Evolutionary conservation across 2,888 invertebrate genomes (phyloP).

Genomic region (Nineta flava): DNA sequence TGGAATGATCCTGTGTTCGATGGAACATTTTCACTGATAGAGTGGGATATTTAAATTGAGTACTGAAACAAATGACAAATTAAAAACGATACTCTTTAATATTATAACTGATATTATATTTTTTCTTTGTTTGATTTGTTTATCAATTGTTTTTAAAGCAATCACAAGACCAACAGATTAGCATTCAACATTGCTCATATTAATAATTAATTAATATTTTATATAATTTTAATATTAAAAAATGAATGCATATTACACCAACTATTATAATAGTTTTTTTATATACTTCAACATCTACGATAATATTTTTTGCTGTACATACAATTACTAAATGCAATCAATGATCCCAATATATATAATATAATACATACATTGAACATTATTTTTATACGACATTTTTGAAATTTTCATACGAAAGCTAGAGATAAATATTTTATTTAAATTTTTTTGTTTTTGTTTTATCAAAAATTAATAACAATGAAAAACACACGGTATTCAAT

Average conservation of each 20-base stretch:
- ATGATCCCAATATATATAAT: neutral
- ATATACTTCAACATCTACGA: neutral
- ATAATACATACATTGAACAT: neutral
- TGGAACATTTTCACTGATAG: no score
- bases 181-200: neutral
- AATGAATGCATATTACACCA: neutral
- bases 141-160: conserved; percentile 1
- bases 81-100: neutral
- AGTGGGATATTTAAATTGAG: no score
- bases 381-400: neutral
- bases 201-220: neutral
- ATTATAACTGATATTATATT: conserved; percentile 3
- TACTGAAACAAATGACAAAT: no score
- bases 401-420: conserved; percentile 3
- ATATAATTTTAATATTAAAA: neutral
- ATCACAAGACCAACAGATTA: conserved; percentile 4
- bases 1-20: no score
- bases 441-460: neutral
- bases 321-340: neutral
- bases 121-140: conserved; percentile 1
- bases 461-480: neutral
- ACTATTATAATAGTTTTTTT: neutral
- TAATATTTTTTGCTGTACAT: neutral
- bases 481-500: neutral
- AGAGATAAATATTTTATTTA: neutral